phyloP scores from a whole-genome alignment of 2,113 vertebrate genomes.

The Empidonax traillii region DNA sequence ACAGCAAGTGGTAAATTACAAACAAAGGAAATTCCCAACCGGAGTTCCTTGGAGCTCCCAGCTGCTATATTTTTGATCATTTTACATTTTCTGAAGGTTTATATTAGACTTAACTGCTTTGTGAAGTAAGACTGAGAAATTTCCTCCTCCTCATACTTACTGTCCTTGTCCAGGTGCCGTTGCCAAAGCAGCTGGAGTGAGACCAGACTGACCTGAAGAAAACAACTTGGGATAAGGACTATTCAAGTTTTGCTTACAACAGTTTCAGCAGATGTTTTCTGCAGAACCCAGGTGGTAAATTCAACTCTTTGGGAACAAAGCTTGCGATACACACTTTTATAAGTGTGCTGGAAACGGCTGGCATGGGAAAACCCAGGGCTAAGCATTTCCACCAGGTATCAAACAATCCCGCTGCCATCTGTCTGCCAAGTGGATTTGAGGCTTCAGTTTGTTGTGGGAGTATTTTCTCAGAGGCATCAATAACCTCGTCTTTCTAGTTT shows the following conservation, averaged over 20 bases:
- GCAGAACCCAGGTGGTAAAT: constrained; percentile 44
- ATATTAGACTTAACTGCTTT: background rate
- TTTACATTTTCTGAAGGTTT: background rate
- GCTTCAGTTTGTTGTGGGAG: constrained; percentile 15
- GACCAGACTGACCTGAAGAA: constrained; percentile 17
- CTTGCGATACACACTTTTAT: background rate
- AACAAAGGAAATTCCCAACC: background rate
- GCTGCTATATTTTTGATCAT: background rate
- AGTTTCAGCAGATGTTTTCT: constrained; percentile 42
- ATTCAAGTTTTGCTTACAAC: constrained; percentile 14
- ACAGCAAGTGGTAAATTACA: background rate
- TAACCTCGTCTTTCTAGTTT: constrained; percentile 44
- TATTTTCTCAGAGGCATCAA: constrained; percentile 44
- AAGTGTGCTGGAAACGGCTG: background rate
- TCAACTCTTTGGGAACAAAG: constrained; percentile 40
- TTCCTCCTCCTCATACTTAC: background rate
- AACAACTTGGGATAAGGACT: constrained; percentile 31
- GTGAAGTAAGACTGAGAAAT: background rate
- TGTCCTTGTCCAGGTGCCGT: constrained; percentile 80
- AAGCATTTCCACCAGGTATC: constrained; percentile 18
- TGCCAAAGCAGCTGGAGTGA: constrained; percentile 90
- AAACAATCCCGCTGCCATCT: background rate
- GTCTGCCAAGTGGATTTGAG: constrained; percentile 25
- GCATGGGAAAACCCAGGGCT: constrained; percentile 33
- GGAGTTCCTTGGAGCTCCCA: background rate